Evolutionary conservation across 1,140 invertebrate genomes (phyloP).

Genomic region (Drosophila watanabei): DNA sequence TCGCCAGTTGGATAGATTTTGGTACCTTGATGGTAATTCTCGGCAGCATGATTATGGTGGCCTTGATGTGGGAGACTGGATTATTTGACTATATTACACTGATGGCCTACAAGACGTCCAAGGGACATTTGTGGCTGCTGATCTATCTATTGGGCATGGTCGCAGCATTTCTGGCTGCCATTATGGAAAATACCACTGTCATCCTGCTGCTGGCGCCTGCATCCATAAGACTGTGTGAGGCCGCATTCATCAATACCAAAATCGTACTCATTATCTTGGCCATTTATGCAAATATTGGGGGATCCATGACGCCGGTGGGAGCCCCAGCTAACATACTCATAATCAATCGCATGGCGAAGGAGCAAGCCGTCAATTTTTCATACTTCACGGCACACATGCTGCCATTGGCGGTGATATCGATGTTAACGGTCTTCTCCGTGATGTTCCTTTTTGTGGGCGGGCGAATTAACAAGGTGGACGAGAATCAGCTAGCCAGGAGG

Average conservation of each 20-base stretch:
- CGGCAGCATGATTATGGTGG: slow-evolving; percentile 95
- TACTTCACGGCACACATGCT: slow-evolving; percentile 92
- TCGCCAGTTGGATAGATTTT: slow-evolving; percentile 93
- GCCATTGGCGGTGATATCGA: slow-evolving; percentile 89
- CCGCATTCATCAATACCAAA: slow-evolving; percentile 93
- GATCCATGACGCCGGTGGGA: slow-evolving; percentile 93
- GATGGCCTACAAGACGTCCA: slow-evolving; percentile 88
- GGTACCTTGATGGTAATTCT: slow-evolving; percentile 93
- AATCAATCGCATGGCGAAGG: slow-evolving; percentile 88
- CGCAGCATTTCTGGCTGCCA: slow-evolving; percentile 91
- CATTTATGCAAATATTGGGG: slow-evolving; percentile 94
- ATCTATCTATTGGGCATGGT: slow-evolving; percentile 92
- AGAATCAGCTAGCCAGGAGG: slow-evolving; percentile 91
- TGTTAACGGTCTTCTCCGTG: slow-evolving; percentile 88
- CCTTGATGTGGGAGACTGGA: slow-evolving; percentile 93
- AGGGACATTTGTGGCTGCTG: slow-evolving; percentile 92
- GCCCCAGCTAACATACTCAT: slow-evolving; percentile 96
- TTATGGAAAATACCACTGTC: slow-evolving; percentile 95
- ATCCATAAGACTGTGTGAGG: slow-evolving; percentile 94
- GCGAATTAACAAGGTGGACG: slow-evolving; percentile 87
- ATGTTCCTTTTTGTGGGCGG: slow-evolving; percentile 90
- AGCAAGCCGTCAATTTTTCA: slow-evolving; percentile 90
- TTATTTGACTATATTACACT: slow-evolving; percentile 94
- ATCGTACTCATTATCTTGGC: slow-evolving; percentile 91
- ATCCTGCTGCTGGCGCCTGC: slow-evolving; percentile 94